Evolutionary conservation across 2,113 vertebrate genomes (phyloP).

Genomic region (Calonectris borealis): DNA sequence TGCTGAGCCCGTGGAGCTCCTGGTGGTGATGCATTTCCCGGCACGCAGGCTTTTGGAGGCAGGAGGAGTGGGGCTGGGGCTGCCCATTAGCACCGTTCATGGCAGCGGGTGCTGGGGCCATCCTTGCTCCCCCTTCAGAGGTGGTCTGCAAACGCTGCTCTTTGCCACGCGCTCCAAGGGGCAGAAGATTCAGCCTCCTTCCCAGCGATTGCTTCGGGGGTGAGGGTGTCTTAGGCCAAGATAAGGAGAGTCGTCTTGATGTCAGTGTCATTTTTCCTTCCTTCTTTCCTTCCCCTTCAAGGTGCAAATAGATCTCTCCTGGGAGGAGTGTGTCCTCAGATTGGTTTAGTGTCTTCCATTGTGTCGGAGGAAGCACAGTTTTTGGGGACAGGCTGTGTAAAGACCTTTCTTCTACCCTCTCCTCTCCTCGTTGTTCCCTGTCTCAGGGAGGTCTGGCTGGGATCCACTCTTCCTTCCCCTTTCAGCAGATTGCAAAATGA

Average conservation of each 20-base stretch:
- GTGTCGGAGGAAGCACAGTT: background rate
- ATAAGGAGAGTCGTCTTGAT: background rate
- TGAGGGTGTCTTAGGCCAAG: background rate
- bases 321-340: background rate
- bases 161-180: background rate
- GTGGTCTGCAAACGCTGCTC: background rate
- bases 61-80: background rate
- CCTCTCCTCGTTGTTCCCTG: background rate
- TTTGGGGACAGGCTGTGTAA: background rate
- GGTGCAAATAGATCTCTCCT: background rate
- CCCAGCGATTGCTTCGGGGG: background rate
- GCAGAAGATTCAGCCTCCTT: background rate
- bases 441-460: background rate
- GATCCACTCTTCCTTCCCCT: background rate
- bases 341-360: background rate
- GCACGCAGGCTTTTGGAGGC: background rate
- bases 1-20: background rate
- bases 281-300: background rate
- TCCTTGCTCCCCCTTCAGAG: background rate
- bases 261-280: background rate
- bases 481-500: background rate
- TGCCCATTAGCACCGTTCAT: background rate
- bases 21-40: rapidly evolving
- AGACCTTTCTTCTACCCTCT: background rate
- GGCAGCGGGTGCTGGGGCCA: background rate